A percentile compares a stretch with the other conserved stretches of the same genome.
Evolutionary conservation across 2,113 vertebrate species (phyloP).

Genomic region (Urocynchramus pylzowi): DNA sequence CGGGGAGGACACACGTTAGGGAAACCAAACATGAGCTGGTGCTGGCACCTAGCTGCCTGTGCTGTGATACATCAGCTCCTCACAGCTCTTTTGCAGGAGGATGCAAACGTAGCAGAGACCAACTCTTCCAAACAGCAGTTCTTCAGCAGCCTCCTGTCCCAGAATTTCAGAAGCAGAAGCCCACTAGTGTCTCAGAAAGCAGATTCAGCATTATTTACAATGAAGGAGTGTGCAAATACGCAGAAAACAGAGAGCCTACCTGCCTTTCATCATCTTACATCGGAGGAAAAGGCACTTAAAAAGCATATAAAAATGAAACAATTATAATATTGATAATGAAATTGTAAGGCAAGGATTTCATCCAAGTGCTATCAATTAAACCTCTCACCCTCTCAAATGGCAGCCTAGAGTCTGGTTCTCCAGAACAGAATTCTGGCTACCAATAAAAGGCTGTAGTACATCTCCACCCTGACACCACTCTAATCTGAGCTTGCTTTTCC

Average conservation of each 20-base stretch:
- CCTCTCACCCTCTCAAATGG: neutral
- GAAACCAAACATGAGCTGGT: slow-evolving; percentile 32
- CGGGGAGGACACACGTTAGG: neutral
- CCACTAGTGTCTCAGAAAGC: neutral
- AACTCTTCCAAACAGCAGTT: fast-evolving
- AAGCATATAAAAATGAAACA: neutral
- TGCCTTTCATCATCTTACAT: neutral
- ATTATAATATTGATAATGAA: neutral
- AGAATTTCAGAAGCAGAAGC: neutral
- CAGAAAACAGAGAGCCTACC: neutral
- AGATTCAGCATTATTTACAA: neutral
- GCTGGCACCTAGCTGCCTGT: slow-evolving; percentile 73
- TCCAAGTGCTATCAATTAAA: neutral
- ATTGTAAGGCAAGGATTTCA: neutral
- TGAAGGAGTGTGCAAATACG: fast-evolving
- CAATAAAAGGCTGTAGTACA: fast-evolving
- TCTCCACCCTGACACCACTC: too few species aligned
- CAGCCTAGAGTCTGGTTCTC: neutral
- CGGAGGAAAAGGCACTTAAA: neutral
- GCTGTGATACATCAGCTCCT: neutral
- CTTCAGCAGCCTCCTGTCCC: neutral
- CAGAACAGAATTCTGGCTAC: neutral
- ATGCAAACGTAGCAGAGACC: neutral
- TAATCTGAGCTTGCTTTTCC: neutral
- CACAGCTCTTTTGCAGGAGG: neutral